These are phyloP conservation scores for Otolemur crassicaudatus DNA, from an alignment of 2,797 vertebrate species.

Conservation along the genomic window DNA sequence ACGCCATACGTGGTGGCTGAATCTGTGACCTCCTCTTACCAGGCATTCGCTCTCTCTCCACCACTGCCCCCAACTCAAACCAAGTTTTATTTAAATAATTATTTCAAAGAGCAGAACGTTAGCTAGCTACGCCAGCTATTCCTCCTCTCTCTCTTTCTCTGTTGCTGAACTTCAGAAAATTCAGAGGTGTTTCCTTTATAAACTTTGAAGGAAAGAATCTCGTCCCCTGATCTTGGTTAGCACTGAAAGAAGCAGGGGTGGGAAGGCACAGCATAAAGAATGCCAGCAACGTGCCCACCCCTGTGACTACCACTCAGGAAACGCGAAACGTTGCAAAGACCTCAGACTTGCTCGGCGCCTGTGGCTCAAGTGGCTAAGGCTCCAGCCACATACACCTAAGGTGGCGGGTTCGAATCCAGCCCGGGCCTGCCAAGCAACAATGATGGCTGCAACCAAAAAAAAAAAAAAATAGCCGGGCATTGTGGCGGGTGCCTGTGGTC, in stretches of 20 bases:
- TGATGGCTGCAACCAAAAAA: too few relatives aligned
- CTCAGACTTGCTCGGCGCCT: too few relatives aligned
- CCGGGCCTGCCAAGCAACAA: too few relatives aligned
- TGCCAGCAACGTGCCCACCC: not conserved
- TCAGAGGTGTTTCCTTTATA: not conserved
- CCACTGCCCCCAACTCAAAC: not conserved
- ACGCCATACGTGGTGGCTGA: not conserved
- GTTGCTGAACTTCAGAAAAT: not conserved
- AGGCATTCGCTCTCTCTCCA: not conserved
- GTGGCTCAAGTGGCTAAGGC: too few relatives aligned
- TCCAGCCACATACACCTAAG: too few relatives aligned
- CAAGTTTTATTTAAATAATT: slow-evolving; percentile 16
- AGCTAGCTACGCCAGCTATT: not conserved
- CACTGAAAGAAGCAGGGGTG: not conserved
- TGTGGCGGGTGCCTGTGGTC: too few relatives aligned
- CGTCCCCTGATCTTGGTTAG: not conserved
- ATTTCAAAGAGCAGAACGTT: not conserved
- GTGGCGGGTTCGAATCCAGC: too few relatives aligned
- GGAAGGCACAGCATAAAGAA: not conserved
- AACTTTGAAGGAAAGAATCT: not conserved
- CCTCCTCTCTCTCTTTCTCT: not conserved
- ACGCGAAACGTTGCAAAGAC: not conserved
- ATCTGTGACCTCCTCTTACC: not conserved
- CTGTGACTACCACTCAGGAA: not conserved
- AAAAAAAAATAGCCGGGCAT: too few relatives aligned